These are phyloP conservation scores for Chesias legatella DNA, from an alignment of 2,888 invertebrate species.

Conservation along the genomic window DNA sequence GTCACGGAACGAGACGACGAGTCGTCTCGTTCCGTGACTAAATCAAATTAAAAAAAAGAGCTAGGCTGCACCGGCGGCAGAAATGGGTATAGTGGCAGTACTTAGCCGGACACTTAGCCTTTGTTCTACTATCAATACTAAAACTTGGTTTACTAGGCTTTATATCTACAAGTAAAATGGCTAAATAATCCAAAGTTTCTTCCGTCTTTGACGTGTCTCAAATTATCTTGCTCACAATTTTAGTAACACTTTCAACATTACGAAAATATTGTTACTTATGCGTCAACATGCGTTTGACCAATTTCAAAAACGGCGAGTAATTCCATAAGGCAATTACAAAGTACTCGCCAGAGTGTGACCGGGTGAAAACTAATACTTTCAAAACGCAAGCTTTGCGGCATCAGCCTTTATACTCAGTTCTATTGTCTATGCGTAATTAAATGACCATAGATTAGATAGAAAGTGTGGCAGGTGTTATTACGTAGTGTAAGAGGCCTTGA, in stretches of 20 bases:
- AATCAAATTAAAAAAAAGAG: too few relatives aligned
- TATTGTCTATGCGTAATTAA: slow-evolving; percentile 41
- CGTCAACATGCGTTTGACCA: slow-evolving; percentile 14
- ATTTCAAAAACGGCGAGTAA: slow-evolving; percentile 16
- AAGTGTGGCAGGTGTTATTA: slow-evolving; percentile 37
- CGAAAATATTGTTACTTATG: slow-evolving; percentile 2
- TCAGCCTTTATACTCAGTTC: slow-evolving; percentile 9
- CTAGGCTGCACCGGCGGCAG: too few relatives aligned
- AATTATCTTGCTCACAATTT: too few relatives aligned
- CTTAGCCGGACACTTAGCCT: too few relatives aligned
- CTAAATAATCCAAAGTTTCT: too few relatives aligned
- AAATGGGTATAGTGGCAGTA: too few relatives aligned
- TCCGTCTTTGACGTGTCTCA: too few relatives aligned
- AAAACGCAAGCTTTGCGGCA: slow-evolving; percentile 46
- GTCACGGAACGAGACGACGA: too few relatives aligned
- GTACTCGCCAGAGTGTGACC: slow-evolving; percentile 48
- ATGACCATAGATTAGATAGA: slow-evolving; percentile 38
- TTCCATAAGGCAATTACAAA: slow-evolving; percentile 32
- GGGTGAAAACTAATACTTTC: slow-evolving; percentile 58
- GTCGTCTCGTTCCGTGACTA: too few relatives aligned
- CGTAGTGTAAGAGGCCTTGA: slow-evolving; percentile 13
- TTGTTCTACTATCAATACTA: too few relatives aligned
- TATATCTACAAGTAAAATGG: too few relatives aligned
- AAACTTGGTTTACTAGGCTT: too few relatives aligned
- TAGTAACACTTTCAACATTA: not conserved